Evolutionary conservation across 2,888 invertebrate species (phyloP).

Genomic region (Trissolcus japonicus): DNA sequence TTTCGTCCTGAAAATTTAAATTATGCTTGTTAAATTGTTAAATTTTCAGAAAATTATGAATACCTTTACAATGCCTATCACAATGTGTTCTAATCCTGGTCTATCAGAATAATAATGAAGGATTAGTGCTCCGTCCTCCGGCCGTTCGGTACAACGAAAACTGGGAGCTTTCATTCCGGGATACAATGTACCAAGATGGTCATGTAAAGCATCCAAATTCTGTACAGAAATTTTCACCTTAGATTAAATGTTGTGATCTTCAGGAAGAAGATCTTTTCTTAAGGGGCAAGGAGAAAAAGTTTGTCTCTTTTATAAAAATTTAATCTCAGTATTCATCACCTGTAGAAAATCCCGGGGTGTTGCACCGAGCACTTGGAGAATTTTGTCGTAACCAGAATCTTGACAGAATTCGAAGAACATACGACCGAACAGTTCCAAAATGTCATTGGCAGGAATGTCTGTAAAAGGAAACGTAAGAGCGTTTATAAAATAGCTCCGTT

Average conservation of each 20-base stretch:
- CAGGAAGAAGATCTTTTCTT: background rate
- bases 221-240: slow-evolving; percentile 73
- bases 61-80: slow-evolving; percentile 97
- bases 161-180: slow-evolving; percentile 97
- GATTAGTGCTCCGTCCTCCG: slow-evolving; percentile 91
- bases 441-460: slow-evolving; percentile 94
- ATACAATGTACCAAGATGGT: slow-evolving; percentile 94
- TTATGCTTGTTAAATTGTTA: background rate
- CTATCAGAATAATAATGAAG: slow-evolving; percentile 98
- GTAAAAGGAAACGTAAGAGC: slow-evolving; percentile 56
- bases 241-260: background rate
- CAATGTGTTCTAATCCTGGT: slow-evolving; percentile 95
- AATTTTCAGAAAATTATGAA: background rate
- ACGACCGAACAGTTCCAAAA: slow-evolving; percentile 93
- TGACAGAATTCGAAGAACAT: slow-evolving; percentile 98
- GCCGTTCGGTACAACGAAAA: slow-evolving; percentile 93
- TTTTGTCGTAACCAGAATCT: slow-evolving; percentile 97
- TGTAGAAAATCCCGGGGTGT: slow-evolving; percentile 96
- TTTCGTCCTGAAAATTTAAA: no score
- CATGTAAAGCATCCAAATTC: slow-evolving; percentile 97
- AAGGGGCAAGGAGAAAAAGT: background rate
- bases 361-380: slow-evolving; percentile 94
- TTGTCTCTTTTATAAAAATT: no score
- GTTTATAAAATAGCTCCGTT: background rate
- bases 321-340: slow-evolving; percentile 76